Evolutionary conservation across 2,797 vertebrate genomes (phyloP).

Genomic region (Anguilla megastoma): DNA sequence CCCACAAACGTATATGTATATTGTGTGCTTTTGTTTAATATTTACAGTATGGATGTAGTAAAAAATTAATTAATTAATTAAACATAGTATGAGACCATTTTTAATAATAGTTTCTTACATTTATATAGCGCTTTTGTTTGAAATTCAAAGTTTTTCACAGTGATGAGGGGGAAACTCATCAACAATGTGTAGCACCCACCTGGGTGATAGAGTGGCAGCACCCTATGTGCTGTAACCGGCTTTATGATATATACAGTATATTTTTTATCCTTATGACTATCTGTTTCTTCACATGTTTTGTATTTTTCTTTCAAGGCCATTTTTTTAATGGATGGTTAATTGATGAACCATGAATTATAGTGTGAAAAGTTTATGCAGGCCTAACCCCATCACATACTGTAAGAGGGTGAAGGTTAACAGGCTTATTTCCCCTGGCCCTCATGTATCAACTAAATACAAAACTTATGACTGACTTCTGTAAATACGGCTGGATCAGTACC

Average conservation of each 20-base stretch:
- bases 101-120: too few species aligned
- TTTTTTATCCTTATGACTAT: neutral
- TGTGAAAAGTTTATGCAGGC: neutral
- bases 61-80: too few species aligned
- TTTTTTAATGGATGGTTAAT: neutral
- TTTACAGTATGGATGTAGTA: too few species aligned
- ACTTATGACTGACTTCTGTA: constrained; percentile 21
- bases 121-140: too few species aligned
- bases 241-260: neutral
- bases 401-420: neutral
- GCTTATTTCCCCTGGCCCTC: neutral
- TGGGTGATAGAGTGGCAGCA: neutral
- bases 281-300: neutral
- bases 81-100: too few species aligned
- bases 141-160: too few species aligned
- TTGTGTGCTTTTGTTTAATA: too few species aligned
- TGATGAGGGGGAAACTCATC: too few species aligned
- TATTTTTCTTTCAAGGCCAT: neutral
- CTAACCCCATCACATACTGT: neutral
- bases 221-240: neutral
- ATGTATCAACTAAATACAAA: constrained; percentile 24
- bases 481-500: neutral
- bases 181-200: too few species aligned
- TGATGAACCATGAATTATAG: constrained; percentile 7
- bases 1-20: neutral